Conservation (phyloP, 1,140 invertebrate genomes). For the Chlorops oryzae region DNA sequence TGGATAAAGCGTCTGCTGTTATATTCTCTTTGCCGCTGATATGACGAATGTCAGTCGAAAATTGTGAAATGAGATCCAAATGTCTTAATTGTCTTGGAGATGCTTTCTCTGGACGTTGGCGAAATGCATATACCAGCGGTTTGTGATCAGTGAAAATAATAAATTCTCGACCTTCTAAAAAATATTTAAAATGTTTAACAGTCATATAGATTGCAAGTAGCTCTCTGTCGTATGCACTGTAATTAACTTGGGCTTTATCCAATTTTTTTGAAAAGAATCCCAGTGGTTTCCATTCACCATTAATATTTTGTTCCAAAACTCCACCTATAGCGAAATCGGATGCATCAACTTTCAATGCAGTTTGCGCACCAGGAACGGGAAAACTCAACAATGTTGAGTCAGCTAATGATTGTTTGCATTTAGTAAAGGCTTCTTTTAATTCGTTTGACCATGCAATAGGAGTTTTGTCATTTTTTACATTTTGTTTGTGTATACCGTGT, state of each 20-base stretch:
- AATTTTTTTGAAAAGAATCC: not conserved
- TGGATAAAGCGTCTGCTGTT: constrained; percentile 34
- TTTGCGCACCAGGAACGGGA: constrained; percentile 7
- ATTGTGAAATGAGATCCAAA: constrained; percentile 45
- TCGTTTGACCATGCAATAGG: too few relatives aligned
- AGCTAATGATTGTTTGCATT: constrained; percentile 27
- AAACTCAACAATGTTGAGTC: constrained; percentile 21
- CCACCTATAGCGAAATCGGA: constrained; percentile 26
- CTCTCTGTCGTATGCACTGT: constrained; percentile 35
- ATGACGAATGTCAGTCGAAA: constrained; percentile 39
- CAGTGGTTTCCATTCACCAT: constrained; percentile 1
- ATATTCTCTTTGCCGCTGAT: constrained; percentile 39
- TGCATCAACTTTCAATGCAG: constrained; percentile 24
- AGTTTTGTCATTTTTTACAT: constrained; percentile 32
- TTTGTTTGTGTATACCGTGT: constrained; percentile 14
- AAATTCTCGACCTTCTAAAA: constrained; percentile 44
- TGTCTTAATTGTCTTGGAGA: constrained; percentile 29
- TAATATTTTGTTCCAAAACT: constrained; percentile 29
- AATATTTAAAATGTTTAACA: constrained; percentile 14
- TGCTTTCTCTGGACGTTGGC: constrained; percentile 29
- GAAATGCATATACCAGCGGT: constrained; percentile 37
- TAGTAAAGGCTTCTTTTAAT: too few relatives aligned
- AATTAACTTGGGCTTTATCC: constrained; percentile 4
- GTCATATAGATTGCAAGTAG: constrained; percentile 34
- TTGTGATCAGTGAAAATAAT: constrained; percentile 46